These are phyloP conservation scores for Pangasius macronema DNA, from an alignment of 2,797 vertebrate genomes.

Conservation along the genomic window DNA sequence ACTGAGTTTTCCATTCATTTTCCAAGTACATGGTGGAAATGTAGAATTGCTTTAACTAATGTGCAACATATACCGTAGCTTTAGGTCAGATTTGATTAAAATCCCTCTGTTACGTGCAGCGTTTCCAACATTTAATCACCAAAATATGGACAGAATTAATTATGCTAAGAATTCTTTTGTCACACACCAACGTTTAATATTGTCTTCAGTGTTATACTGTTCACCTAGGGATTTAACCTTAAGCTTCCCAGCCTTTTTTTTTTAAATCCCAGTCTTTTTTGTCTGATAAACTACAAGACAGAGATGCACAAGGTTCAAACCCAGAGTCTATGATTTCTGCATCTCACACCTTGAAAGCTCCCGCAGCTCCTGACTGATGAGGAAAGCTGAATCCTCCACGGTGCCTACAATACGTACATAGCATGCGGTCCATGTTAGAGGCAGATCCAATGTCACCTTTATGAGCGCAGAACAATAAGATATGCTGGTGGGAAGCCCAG, in stretches of 20 bases:
- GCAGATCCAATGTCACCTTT: conserved; percentile 75
- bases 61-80: not conserved
- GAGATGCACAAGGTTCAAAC: conserved; percentile 45
- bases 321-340: conserved; percentile 63
- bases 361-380: conserved; percentile 68
- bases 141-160: conserved; percentile 5
- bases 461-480: conserved; percentile 55
- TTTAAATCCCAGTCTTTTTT: not conserved
- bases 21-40: not conserved
- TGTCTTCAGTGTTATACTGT: not conserved
- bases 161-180: not conserved
- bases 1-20: not conserved
- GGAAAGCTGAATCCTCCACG: conserved; percentile 68
- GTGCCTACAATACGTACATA: conserved; percentile 61
- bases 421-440: conserved; percentile 59
- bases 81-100: conserved; percentile 13
- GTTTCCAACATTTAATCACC: not conserved
- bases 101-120: not conserved
- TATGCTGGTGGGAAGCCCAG: conserved; percentile 54
- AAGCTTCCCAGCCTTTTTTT: not conserved
- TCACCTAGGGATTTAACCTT: conserved; percentile 10
- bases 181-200: not conserved
- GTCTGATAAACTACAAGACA: conserved; percentile 33
- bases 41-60: not conserved
- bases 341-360: conserved; percentile 56